Base-by-base conservation (phyloP, 2,888 invertebrate genomes). In the Drosophila stalkeri region DNA sequence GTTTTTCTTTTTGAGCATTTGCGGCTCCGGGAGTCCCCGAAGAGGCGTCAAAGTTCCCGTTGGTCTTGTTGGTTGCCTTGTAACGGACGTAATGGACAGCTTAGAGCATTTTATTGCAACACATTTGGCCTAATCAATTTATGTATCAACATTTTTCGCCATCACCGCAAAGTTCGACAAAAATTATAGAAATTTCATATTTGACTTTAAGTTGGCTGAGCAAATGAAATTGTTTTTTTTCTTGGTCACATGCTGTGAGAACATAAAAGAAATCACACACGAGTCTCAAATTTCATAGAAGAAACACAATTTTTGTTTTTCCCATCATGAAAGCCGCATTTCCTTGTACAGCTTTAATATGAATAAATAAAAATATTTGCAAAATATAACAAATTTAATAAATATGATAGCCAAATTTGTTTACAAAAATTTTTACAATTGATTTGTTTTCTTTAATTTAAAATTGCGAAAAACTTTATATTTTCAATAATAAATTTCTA, bases 1-100 rank as follows among this genome's bases (percentile, higher is more conserved):
- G 16, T 27, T 39, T 33, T 27, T 62, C 49, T 31, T 51, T 31
- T 39, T 31, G 39, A 49, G 18, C 62, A 65, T 62, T 62, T 68
- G 62, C 54, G 44, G 69, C 43, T 72, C 33, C 49, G 70, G 64
- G 55, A 64, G 64, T 79, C 86, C 89, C 89, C 46, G 60, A 72
- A 79, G 83, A 76, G 64, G 54, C 61, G 69, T 37, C 49, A 54
- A 54, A 75, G 79, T 52, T 59, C 37, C 56, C 55, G 6, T 31
- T 41, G 18, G 31, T 20, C 31, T 56, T 31, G 56, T 56, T 46
- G 23, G 35, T 23, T 39, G 8, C 46, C 65, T 55, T 68, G 67
- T 75, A 80, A 82, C 80, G 86, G 69, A 66, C 66, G 66, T 88
- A 79, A 86, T 72, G 74, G 68, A 41, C 47, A 71, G 70, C 77